A percentile compares a stretch with the other conserved stretches of the same genome.
Conservation (phyloP, 2,888 invertebrate species). For the Eueremaeus valkanovi region DNA sequence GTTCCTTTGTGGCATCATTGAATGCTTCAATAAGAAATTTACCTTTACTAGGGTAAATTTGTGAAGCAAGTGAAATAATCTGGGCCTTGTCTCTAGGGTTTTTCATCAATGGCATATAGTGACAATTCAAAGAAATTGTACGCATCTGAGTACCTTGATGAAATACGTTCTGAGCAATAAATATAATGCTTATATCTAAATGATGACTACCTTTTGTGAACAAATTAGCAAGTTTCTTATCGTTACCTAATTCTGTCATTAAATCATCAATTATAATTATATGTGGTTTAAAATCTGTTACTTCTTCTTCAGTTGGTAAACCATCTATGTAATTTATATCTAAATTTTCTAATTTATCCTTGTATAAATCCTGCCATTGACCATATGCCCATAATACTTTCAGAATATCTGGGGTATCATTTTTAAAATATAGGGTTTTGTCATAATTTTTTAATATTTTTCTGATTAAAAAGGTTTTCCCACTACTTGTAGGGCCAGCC, state of each 20-base stretch:
- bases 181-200: conserved; percentile 1
- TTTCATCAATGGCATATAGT: conserved; percentile 37
- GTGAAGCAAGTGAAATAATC: conserved; percentile 24
- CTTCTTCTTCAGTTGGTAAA: not conserved
- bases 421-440: not conserved
- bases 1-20: conserved; percentile 35
- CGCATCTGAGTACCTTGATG: conserved; percentile 37
- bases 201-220: conserved; percentile 34
- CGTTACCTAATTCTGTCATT: conserved; percentile 27
- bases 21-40: conserved; percentile 35
- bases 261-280: conserved; percentile 33
- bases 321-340: not conserved
- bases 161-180: conserved; percentile 41
- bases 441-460: conserved; percentile 12
- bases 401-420: not conserved
- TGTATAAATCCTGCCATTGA: conserved; percentile 27
- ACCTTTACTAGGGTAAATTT: conserved; percentile 28
- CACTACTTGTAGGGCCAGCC: conserved; percentile 36
- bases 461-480: conserved; percentile 30
- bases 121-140: conserved; percentile 36
- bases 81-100: conserved; percentile 36
- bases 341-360: not conserved
- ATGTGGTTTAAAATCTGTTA: not conserved
- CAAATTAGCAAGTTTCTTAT: conserved; percentile 9
- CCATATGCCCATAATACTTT: conserved; percentile 34